A percentile compares a stretch with the other conserved stretches of the same genome.
Conservation (phyloP, 2,888 invertebrate genomes). For the Pseudococcus jackbeardsleyi region DNA sequence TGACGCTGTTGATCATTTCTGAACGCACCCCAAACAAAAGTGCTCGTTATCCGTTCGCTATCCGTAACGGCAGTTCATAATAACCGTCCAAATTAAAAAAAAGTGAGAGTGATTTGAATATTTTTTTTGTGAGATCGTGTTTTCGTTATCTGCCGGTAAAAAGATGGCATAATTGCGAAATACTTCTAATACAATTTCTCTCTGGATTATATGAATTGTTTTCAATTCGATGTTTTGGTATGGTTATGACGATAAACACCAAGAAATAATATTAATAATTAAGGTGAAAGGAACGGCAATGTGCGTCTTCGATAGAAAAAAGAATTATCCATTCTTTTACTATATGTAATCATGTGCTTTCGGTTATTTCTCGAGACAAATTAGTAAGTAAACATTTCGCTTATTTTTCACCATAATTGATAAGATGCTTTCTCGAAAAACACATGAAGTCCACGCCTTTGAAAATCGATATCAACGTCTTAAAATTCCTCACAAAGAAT, state of each 20-base stretch:
- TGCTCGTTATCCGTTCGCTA: no score
- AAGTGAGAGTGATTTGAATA: neutral
- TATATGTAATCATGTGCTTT: constrained; percentile 11
- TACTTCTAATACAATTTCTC: constrained; percentile 13
- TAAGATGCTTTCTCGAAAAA: constrained; percentile 58
- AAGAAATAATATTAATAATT: constrained; percentile 53
- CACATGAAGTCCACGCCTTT: constrained; percentile 64
- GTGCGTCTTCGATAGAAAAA: constrained; percentile 11
- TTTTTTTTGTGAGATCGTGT: neutral
- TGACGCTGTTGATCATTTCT: no score
- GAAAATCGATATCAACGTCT: constrained; percentile 52
- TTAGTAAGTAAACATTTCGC: constrained; percentile 6
- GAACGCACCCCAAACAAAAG: no score
- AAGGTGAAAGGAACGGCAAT: constrained; percentile 49
- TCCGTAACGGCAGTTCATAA: no score
- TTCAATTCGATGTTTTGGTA: constrained; percentile 51
- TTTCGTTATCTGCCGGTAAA: constrained; percentile 13
- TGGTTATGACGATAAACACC: constrained; percentile 48
- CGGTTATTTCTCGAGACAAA: neutral
- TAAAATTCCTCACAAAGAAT: neutral
- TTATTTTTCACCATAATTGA: constrained; percentile 8
- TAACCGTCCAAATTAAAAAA: no score
- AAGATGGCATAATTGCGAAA: constrained; percentile 5
- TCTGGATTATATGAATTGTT: constrained; percentile 20
- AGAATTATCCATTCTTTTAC: neutral